Evolutionary conservation across 1,140 invertebrate genomes (phyloP).

Genomic region (Plutomurus gul): DNA sequence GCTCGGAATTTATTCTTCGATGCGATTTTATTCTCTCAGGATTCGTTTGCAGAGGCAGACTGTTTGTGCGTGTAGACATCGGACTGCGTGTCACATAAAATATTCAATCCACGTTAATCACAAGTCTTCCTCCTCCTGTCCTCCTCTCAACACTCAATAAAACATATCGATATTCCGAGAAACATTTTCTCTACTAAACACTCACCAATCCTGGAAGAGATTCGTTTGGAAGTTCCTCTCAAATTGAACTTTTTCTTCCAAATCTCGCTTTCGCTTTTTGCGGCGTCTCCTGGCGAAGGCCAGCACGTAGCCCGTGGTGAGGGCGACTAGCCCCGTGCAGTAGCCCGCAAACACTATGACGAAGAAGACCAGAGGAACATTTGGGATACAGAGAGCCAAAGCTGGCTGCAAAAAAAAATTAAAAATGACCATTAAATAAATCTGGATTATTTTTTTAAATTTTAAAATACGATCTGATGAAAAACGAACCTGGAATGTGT

Average conservation of each 20-base stretch:
- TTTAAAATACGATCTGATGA: too few relatives aligned
- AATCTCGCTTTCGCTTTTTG: conserved; percentile 38
- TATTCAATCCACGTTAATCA: not conserved
- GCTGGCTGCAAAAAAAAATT: too few relatives aligned
- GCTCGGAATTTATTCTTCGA: not conserved
- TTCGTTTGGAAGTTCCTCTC: conserved; percentile 14
- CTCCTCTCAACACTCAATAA: too few relatives aligned
- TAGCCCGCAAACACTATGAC: conserved; percentile 56
- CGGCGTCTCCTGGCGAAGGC: conserved; percentile 52
- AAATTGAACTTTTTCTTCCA: conserved; percentile 18
- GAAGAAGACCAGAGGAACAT: conserved; percentile 56
- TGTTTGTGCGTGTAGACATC: not conserved
- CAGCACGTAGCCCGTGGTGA: conserved; percentile 55
- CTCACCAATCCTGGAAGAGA: conserved; percentile 5
- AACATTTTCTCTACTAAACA: not conserved
- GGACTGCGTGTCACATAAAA: not conserved
- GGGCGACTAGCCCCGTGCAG: conserved; percentile 54
- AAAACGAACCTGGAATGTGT: conserved; percentile 54
- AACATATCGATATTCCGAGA: too few relatives aligned
- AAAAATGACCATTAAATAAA: too few relatives aligned
- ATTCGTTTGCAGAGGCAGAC: conserved; percentile 7
- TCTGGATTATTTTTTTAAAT: too few relatives aligned
- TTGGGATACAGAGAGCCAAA: conserved; percentile 56
- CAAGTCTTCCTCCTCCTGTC: not conserved
- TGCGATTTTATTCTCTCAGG: conserved; percentile 13